phyloP scores from a whole-genome alignment of 2,797 vertebrate genomes.

The Xiphorhynchus erythropygius region DNA sequence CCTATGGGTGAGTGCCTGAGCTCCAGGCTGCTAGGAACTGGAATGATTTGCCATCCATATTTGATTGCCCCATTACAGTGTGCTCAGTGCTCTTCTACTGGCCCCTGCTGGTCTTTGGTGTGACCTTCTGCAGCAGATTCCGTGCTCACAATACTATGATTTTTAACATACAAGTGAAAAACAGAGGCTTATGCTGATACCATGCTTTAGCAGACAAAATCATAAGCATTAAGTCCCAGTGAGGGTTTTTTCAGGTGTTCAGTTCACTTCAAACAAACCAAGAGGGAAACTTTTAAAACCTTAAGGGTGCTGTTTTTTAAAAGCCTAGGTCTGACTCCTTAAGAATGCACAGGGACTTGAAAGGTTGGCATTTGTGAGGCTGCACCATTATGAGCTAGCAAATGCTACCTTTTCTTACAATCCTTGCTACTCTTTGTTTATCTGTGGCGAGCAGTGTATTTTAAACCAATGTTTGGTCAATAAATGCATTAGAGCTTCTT shows the following conservation, averaged over 20 bases:
- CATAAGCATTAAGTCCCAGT: neutral
- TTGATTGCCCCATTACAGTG: neutral
- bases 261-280: neutral
- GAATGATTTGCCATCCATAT: neutral
- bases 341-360: neutral
- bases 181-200: neutral
- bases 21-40: neutral
- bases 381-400: no score
- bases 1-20: neutral
- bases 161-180: neutral
- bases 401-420: neutral
- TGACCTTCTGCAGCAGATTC: neutral
- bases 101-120: neutral
- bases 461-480: neutral
- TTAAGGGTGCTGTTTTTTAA: neutral
- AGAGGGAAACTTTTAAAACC: neutral
- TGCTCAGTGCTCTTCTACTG: neutral
- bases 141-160: fast-evolving
- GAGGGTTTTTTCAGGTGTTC: neutral
- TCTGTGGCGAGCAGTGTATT: neutral
- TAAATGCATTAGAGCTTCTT: neutral
- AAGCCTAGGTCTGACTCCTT: neutral
- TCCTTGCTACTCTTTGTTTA: neutral
- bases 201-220: neutral
- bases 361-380: neutral